Conservation (phyloP, 92 coral and sea anemone species). For the Porites lobata region DNA sequence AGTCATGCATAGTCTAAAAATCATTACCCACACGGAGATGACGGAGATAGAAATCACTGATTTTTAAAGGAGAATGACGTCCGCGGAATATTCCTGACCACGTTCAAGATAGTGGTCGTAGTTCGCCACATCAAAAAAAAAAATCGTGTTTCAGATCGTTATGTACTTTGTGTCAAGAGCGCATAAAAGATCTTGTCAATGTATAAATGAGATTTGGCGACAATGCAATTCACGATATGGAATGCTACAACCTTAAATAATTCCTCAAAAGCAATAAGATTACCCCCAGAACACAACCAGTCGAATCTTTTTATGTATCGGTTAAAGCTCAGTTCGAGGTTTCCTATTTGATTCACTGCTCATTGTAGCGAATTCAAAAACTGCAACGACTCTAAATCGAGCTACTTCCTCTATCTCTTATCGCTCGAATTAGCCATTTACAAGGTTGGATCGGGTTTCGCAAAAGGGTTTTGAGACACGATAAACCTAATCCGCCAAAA, state of each 20-base stretch:
- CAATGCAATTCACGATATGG: slow-evolving; percentile 9
- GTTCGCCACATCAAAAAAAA: background rate
- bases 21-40: background rate
- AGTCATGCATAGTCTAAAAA: slow-evolving; percentile 1
- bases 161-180: background rate
- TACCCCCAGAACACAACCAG: background rate
- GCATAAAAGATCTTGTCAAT: background rate
- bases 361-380: background rate
- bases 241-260: background rate
- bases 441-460: slow-evolving; percentile 9
- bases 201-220: slow-evolving; percentile 32
- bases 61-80: background rate
- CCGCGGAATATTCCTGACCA: background rate
- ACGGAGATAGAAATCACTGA: too few relatives aligned
- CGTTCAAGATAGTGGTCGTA: background rate
- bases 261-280: background rate
- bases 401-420: background rate
- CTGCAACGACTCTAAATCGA: background rate
- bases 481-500: slow-evolving; percentile 20
- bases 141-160: slow-evolving; percentile 1
- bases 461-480: background rate
- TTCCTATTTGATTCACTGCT: background rate
- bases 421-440: background rate
- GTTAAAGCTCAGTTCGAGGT: background rate
- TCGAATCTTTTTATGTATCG: background rate